These are phyloP conservation scores for Galeruca laticollis DNA, from an alignment of 2,888 invertebrate genomes.

Conservation along the genomic window DNA sequence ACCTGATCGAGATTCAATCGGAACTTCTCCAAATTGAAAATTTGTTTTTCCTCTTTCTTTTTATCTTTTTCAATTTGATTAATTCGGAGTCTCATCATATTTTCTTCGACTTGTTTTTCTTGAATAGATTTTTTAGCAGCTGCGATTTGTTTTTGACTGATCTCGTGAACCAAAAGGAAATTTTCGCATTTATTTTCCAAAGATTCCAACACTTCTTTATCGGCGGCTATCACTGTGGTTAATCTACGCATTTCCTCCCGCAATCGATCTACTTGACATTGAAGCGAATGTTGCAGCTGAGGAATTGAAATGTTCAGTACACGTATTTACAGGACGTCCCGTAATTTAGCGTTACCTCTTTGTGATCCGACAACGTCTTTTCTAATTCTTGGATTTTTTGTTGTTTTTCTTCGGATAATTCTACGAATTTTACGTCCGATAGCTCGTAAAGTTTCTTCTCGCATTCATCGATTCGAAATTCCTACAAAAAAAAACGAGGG, in stretches of 20 bases:
- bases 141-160: conserved; percentile 71
- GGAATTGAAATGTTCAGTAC: conserved; percentile 9
- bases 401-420: conserved; percentile 57
- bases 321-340: not conserved
- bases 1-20: conserved; percentile 79
- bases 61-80: conserved; percentile 76
- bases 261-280: conserved; percentile 69
- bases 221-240: conserved; percentile 66
- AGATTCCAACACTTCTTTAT: conserved; percentile 57
- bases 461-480: conserved; percentile 65
- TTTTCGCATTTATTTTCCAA: conserved; percentile 70
- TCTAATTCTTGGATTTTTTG: conserved; percentile 68
- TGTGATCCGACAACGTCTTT: conserved; percentile 63
- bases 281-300: conserved; percentile 60
- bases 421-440: conserved; percentile 60
- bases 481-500: conserved; percentile 32
- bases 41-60: conserved; percentile 73
- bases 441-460: conserved; percentile 64
- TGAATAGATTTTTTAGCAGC: conserved; percentile 67
- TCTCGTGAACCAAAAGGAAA: conserved; percentile 70
- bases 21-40: conserved; percentile 78
- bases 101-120: conserved; percentile 74
- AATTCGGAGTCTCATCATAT: conserved; percentile 76
- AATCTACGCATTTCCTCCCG: conserved; percentile 72
- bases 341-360: conserved; percentile 55